A percentile compares a stretch with the other conserved stretches of the same genome.
Conservation (phyloP, 2,113 vertebrate genomes). For the Spea bombifrons region DNA sequence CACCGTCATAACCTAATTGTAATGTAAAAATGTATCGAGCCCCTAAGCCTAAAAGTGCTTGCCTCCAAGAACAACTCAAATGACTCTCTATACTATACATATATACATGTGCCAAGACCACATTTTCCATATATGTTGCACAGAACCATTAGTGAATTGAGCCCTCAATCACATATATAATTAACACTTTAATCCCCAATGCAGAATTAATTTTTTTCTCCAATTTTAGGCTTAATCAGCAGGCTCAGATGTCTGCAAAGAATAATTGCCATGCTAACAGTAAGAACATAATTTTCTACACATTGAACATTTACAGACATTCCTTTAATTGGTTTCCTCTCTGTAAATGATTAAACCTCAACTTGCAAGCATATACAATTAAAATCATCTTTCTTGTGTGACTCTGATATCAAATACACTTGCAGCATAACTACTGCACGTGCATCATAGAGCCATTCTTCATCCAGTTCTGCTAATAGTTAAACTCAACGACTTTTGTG, state of each 20-base stretch:
- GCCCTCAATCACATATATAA: too few species aligned
- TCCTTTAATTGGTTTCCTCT: slow-evolving; percentile 35
- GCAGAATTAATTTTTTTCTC: neutral
- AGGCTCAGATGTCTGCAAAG: slow-evolving; percentile 12
- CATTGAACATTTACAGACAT: slow-evolving; percentile 35
- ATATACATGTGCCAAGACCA: too few species aligned
- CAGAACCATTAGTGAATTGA: too few species aligned
- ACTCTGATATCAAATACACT: slow-evolving; percentile 22
- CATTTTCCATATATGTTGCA: too few species aligned
- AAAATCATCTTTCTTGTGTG: slow-evolving; percentile 34
- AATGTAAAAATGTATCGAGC: too few species aligned
- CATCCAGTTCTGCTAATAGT: slow-evolving; percentile 6
- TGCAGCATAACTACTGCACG: slow-evolving; percentile 8
- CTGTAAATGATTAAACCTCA: slow-evolving; percentile 34
- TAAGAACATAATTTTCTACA: slow-evolving; percentile 35
- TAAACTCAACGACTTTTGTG: slow-evolving; percentile 7
- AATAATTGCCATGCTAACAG: slow-evolving; percentile 23
- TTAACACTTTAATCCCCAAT: neutral
- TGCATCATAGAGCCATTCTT: slow-evolving; percentile 19
- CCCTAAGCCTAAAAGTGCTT: too few species aligned
- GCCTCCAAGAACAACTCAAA: too few species aligned
- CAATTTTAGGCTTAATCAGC: slow-evolving; percentile 22
- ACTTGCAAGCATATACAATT: slow-evolving; percentile 38
- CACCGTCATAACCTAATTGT: too few species aligned
- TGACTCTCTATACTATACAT: too few species aligned